Percentiles rank a stretch among this genome's conserved stretches.
Evolutionary conservation across 2,797 vertebrate species (phyloP).

Genomic region (Myotis daubentonii): DNA sequence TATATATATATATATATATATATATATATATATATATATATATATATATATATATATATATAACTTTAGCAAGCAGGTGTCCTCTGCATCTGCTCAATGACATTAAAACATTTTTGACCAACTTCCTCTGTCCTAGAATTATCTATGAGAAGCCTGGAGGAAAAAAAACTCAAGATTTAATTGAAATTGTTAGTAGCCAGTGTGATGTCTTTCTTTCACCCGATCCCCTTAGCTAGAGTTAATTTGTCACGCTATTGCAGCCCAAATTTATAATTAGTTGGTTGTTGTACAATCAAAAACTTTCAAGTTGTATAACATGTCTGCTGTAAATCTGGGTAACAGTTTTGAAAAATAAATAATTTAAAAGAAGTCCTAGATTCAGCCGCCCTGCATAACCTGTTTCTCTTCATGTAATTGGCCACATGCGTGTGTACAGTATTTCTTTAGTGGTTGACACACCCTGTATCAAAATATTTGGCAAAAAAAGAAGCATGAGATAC

Average conservation of each 20-base stretch:
- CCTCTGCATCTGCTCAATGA: neutral
- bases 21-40: too few species aligned
- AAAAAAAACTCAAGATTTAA: neutral
- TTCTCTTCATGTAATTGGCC: neutral
- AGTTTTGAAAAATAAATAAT: neutral
- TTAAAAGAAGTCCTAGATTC: neutral
- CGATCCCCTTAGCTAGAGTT: neutral
- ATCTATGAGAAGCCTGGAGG: neutral
- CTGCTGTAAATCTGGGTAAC: neutral
- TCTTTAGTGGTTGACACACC: neutral
- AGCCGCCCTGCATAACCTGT: neutral
- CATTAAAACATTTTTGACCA: neutral
- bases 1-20: too few species aligned
- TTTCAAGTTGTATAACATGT: neutral
- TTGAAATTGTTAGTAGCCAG: neutral
- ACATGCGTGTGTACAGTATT: neutral
- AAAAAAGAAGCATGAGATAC: neutral
- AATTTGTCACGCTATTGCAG: neutral
- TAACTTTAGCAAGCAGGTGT: neutral
- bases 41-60: too few species aligned
- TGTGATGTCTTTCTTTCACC: neutral
- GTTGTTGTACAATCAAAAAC: neutral
- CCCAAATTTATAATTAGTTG: neutral
- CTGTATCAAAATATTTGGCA: neutral
- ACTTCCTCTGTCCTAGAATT: neutral